Evolutionary conservation across 2,797 vertebrate species (phyloP).

Genomic region (Sternotherus odoratus): DNA sequence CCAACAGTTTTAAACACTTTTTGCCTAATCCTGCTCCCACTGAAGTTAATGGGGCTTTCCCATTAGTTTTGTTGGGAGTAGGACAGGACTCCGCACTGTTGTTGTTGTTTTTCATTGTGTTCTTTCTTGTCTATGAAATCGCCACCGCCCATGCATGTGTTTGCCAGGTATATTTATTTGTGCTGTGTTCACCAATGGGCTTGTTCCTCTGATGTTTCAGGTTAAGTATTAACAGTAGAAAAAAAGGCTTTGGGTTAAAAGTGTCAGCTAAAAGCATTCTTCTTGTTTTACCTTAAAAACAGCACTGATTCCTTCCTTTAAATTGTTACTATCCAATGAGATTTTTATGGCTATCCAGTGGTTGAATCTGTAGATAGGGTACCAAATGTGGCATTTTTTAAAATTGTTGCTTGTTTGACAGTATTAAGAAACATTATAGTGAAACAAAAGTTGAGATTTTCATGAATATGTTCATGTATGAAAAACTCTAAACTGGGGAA

Average conservation of each 20-base stretch:
- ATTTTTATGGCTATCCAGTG: not conserved
- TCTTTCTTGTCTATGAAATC: conserved; percentile 74
- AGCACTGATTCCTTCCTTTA: not conserved
- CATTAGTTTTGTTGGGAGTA: conserved; percentile 70
- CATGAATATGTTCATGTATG: not conserved
- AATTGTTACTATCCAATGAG: not conserved
- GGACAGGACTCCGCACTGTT: conserved; percentile 65
- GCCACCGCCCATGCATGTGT: conserved; percentile 83
- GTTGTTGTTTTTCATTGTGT: conserved; percentile 73
- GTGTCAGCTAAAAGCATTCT: conserved; percentile 63
- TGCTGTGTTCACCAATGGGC: conserved; percentile 74
- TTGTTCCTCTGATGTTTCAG: conserved; percentile 78
- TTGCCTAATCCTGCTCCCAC: conserved; percentile 77
- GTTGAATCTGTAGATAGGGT: not conserved
- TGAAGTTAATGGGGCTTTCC: conserved; percentile 68
- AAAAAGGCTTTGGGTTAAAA: conserved; percentile 80
- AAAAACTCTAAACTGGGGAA: not conserved
- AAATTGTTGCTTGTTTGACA: not conserved
- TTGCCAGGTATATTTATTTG: conserved; percentile 77
- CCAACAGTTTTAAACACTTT: conserved; percentile 76
- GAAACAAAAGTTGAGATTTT: not conserved
- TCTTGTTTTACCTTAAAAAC: not conserved
- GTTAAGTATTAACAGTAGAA: conserved; percentile 63
- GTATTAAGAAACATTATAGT: not conserved
- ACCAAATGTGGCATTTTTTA: not conserved